Base-by-base conservation (phyloP, 2,888 invertebrate genomes). In the Caenorhabditis wallacei region DNA sequence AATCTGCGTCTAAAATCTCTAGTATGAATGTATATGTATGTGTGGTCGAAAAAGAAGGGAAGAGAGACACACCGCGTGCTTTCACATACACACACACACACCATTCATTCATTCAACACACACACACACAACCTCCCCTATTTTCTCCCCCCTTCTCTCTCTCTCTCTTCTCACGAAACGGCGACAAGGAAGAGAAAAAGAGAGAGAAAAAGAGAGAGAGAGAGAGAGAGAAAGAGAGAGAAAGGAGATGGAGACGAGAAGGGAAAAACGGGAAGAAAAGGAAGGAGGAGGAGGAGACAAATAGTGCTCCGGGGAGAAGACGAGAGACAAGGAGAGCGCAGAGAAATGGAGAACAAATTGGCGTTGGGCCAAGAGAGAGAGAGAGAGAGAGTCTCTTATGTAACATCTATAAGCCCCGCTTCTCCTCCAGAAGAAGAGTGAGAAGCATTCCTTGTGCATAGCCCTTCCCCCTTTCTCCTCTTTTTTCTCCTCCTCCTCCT, bases 51-150 rank as follows among this genome's bases (percentile, higher is more conserved):
- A 61, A 26, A 40, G 43, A 43, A 16, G 5, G 74, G 64, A 74
- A 61, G n/a, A 40, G 43, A 43, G 24, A 4, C 24, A 16, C 26
- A 26, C 76, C 78, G 64, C 79, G 70, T 71, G 70, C 79, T 71
- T 71, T 40, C 63, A 79, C 70, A 78, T 46, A 57, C 37, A 43
- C 48, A 54, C 69, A 30, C 68, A 20, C 46, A n/a, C n/a, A n/a
- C n/a, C n/a, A n/a, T n/a, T n/a, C n/a, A n/a, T n/a, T 37, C 66
- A 66, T 68, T 68, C 76, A 53, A 61, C 76, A 76, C n/a, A 56
- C 66, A 66, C 66, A 75, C 48, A 61, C 56, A 57, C 66, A 57
- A 40, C 30, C 30, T 30, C 30, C 30, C 30, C 30, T 30, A 3
- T 30, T 5, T 30, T 5, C 30, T 30, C 30, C 30, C 30, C 30